phyloP scores from a whole-genome alignment of 1,140 invertebrate genomes.

The Eurosta solidaginis region DNA sequence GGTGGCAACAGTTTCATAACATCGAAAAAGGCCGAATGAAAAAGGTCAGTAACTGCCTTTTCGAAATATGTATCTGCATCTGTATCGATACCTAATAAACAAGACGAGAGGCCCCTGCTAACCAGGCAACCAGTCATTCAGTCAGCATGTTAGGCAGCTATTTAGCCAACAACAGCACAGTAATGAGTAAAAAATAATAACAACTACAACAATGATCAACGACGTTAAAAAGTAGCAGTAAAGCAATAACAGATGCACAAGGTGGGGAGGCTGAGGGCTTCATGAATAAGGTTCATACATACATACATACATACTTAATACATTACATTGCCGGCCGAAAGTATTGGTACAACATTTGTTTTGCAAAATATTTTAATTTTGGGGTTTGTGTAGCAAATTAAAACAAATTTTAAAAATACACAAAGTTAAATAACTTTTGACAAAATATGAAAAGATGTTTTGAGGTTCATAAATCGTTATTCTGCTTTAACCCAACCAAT shows the following conservation, averaged over 20 bases:
- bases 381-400: too few relatives aligned
- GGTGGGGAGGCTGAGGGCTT: neutral
- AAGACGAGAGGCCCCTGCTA: neutral
- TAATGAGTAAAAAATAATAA: neutral
- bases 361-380: too few relatives aligned
- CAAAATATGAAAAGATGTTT: too few relatives aligned
- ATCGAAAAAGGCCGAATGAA: neutral
- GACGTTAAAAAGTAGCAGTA: slow-evolving; percentile 1
- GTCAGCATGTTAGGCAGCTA: neutral
- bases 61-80: neutral
- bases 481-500: too few relatives aligned
- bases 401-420: too few relatives aligned
- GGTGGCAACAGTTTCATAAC: slow-evolving; percentile 12
- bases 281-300: too few relatives aligned
- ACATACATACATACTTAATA: neutral
- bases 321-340: too few relatives aligned
- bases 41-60: slow-evolving; percentile 1
- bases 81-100: slow-evolving; percentile 25
- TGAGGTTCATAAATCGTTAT: too few relatives aligned
- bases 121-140: slow-evolving; percentile 23
- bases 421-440: too few relatives aligned
- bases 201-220: neutral
- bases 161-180: neutral
- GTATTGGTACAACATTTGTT: too few relatives aligned
- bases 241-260: slow-evolving; percentile 15